Conservation (phyloP, 2,888 invertebrate species). For the Auanema sp. region DNA sequence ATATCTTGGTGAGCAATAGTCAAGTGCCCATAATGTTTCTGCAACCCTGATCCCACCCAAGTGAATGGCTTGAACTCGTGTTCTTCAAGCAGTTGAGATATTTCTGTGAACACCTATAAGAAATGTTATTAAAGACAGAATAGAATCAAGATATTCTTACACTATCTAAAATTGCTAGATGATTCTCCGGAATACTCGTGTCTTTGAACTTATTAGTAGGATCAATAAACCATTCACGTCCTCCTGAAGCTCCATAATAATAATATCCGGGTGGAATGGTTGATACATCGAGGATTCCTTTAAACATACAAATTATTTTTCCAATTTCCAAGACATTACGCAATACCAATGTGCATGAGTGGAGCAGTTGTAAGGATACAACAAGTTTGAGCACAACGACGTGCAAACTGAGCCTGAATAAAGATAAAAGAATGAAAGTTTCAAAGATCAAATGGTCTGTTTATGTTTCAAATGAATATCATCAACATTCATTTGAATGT, state of each 20-base stretch:
- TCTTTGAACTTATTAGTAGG: conserved; percentile 63
- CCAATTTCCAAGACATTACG: conserved; percentile 12
- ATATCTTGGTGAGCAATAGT: conserved; percentile 57
- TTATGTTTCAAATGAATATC: too few relatives aligned
- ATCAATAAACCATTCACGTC: conserved; percentile 63
- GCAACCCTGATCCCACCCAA: conserved; percentile 63
- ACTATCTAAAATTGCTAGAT: conserved; percentile 39
- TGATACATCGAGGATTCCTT: conserved; percentile 35
- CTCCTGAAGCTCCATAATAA: conserved; percentile 63
- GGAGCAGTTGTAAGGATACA: conserved; percentile 64
- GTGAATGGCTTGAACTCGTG: conserved; percentile 54
- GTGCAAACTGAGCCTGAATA: conserved; percentile 58
- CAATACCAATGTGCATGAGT: conserved; percentile 59
- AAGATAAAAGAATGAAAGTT: not conserved
- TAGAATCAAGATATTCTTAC: not conserved
- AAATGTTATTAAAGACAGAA: not conserved
- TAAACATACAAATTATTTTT: not conserved
- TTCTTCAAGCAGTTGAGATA: conserved; percentile 52
- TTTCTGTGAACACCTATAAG: conserved; percentile 46
- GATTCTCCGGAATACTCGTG: conserved; percentile 49
- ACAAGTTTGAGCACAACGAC: conserved; percentile 63
- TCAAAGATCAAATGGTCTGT: too few relatives aligned
- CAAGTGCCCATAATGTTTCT: conserved; percentile 63
- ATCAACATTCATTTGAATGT: too few relatives aligned
- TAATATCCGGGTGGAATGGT: conserved; percentile 56